Base-by-base conservation (phyloP, 1,140 invertebrate genomes). In the Drosophila jambulina region DNA sequence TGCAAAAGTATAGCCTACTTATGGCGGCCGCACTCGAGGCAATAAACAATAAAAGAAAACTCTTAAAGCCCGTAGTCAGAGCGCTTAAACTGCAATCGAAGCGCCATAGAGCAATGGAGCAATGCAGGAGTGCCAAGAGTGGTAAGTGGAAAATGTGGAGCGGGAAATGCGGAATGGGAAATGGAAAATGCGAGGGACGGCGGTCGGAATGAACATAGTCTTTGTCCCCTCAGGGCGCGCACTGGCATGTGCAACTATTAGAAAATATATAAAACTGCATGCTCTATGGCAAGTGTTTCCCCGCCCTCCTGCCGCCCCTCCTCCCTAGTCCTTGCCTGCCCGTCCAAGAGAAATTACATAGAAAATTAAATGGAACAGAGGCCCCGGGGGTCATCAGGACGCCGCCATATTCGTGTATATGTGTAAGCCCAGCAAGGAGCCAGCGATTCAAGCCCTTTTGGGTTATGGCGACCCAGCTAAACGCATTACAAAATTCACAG, bases 1-100 rank as follows among this genome's bases (percentile, higher is more conserved):
- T 15, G 49, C 25, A 46, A 38, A 46, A 54, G 74, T 49, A 74
- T 78, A 82, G 75, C 68, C 80, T 67, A 82, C 70, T 79, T 54
- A 78, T 56, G 68, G 29, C 48, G 58, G 25, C 48, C 67, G 65
- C 65, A 82, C 79, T 82, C 36, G 43, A 53, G 61, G 77, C 77
- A 81, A 69, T 80, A 65, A 81, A 65, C 81, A 81, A 84, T 78
- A 84, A 85, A 78, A 60, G 42, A 54, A 63, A 76, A 75, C 80
- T 70, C 70, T 79, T 75, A 58, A 80, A 84, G 76, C 80, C 36
- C 64, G 23, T 45, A 56, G 56, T 19, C 23, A 45, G 43, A 42
- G 58, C 49, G 56, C 64, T 80, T 67, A 67, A 80, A 62, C 67
- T 81, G 82, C 82, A 81, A 75, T 81, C 72, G 68, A 77, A 84